phyloP scores from a whole-genome alignment of 2,888 invertebrate species.

The Malthinus flaveolus region DNA sequence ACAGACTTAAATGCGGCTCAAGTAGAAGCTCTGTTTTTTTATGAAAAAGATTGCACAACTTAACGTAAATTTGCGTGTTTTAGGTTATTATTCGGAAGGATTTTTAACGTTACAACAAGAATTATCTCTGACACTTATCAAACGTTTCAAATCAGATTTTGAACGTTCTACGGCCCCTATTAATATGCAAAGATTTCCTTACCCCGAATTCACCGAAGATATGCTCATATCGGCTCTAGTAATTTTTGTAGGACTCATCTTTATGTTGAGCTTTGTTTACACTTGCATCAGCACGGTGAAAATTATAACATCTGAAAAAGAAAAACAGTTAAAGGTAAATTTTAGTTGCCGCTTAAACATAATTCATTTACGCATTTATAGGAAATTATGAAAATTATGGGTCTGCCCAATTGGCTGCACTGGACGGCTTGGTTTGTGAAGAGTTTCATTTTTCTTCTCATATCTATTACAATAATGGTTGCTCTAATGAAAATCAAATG shows the following conservation, averaged over 20 bases:
- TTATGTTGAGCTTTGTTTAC: slow-evolving; percentile 81
- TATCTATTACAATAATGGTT: slow-evolving; percentile 61
- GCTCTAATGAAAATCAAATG: slow-evolving; percentile 54
- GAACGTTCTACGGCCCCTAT: slow-evolving; percentile 39
- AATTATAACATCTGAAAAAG: slow-evolving; percentile 75
- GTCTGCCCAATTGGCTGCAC: slow-evolving; percentile 78
- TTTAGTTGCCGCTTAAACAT: neutral
- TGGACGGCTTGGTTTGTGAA: slow-evolving; percentile 86
- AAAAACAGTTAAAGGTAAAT: slow-evolving; percentile 70
- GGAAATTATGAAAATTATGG: slow-evolving; percentile 93
- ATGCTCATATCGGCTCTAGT: slow-evolving; percentile 66
- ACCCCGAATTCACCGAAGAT: slow-evolving; percentile 71
- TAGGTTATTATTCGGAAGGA: slow-evolving; percentile 66
- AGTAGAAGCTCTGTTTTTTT: no score
- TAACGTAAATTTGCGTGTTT: no score
- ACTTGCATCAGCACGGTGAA: slow-evolving; percentile 77
- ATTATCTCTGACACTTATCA: slow-evolving; percentile 42
- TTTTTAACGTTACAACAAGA: slow-evolving; percentile 68
- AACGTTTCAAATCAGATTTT: neutral
- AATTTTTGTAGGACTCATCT: slow-evolving; percentile 71
- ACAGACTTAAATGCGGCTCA: no score
- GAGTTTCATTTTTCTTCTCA: slow-evolving; percentile 66
- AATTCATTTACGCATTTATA: slow-evolving; percentile 45
- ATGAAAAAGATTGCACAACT: no score
- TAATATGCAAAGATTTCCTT: slow-evolving; percentile 69